Evolutionary conservation across 37 sponge, comb jelly and placozoan genomes (phyloP).

Genomic region (Bolinopsis microptera): DNA sequence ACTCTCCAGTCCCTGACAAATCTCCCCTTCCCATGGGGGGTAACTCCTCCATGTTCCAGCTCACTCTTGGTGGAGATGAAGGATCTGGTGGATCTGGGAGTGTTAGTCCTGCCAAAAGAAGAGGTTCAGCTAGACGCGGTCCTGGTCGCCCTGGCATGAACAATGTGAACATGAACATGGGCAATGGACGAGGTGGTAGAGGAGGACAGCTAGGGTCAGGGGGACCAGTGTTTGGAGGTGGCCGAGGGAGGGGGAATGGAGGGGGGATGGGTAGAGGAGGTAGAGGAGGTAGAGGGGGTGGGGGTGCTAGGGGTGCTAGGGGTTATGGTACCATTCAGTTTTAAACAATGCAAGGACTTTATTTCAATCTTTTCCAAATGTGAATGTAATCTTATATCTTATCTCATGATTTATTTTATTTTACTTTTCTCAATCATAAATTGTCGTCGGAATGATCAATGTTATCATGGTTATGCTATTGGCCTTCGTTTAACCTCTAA

Average conservation of each 20-base stretch:
- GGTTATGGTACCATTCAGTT: background rate
- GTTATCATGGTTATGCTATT: background rate
- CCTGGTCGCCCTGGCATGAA: background rate
- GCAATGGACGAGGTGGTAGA: background rate
- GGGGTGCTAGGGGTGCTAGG: background rate
- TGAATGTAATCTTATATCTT: background rate
- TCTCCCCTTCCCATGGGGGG: background rate
- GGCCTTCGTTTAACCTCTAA: too few relatives aligned
- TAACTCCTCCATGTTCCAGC: constrained; percentile 62
- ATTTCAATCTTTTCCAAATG: background rate
- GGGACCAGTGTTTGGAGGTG: constrained; percentile 41
- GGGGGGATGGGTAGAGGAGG: constrained; percentile 28
- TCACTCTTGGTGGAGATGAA: background rate
- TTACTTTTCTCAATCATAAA: background rate
- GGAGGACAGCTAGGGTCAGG: background rate
- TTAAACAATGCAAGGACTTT: background rate
- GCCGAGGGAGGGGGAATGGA: background rate
- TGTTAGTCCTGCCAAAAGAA: background rate
- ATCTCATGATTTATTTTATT: background rate
- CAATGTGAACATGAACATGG: constrained; percentile 8
- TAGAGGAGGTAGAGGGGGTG: background rate
- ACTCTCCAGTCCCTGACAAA: background rate
- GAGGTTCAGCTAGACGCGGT: background rate
- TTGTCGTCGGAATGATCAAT: background rate
- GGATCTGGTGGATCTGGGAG: background rate